These are phyloP conservation scores for Calliphora vomitoria DNA, from an alignment of 2,888 invertebrate species.

Conservation along the genomic window DNA sequence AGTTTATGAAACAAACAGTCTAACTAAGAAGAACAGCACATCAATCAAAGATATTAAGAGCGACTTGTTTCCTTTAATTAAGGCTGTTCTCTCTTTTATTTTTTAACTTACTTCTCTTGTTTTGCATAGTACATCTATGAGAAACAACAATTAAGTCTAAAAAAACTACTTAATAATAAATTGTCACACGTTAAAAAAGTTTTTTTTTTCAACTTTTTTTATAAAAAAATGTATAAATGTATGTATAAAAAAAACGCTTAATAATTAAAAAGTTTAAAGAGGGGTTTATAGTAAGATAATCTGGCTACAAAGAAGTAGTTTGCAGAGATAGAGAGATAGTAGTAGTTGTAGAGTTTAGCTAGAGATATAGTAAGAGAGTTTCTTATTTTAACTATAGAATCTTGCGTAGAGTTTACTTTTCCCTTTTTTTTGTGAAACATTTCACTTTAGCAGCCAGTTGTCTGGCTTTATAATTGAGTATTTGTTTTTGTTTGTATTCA, in stretches of 20 bases:
- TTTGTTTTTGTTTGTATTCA: constrained; percentile 43
- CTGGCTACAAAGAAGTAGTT: neutral
- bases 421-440: constrained; percentile 45
- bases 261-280: constrained; percentile 37
- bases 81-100: neutral
- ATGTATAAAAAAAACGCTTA: constrained; percentile 49
- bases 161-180: constrained; percentile 62
- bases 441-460: neutral
- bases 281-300: constrained; percentile 51
- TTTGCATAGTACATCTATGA: constrained; percentile 44
- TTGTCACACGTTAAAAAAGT: constrained; percentile 74
- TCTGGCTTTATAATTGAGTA: constrained; percentile 44
- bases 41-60: constrained; percentile 1
- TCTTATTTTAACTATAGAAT: constrained; percentile 56
- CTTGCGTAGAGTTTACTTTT: constrained; percentile 57
- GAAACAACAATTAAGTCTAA: constrained; percentile 73
- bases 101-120: constrained; percentile 21
- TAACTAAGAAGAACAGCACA: constrained; percentile 47
- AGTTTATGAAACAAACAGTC: constrained; percentile 72
- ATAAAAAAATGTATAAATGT: constrained; percentile 36
- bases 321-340: neutral
- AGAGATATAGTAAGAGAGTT: constrained; percentile 9
- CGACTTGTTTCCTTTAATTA: constrained; percentile 14
- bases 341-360: constrained; percentile 2
- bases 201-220: constrained; percentile 53